Percentiles rank a stretch among this genome's conserved stretches.
Evolutionary conservation across 2,797 vertebrate genomes (phyloP).

Genomic region (Eutrigla gurnardus): DNA sequence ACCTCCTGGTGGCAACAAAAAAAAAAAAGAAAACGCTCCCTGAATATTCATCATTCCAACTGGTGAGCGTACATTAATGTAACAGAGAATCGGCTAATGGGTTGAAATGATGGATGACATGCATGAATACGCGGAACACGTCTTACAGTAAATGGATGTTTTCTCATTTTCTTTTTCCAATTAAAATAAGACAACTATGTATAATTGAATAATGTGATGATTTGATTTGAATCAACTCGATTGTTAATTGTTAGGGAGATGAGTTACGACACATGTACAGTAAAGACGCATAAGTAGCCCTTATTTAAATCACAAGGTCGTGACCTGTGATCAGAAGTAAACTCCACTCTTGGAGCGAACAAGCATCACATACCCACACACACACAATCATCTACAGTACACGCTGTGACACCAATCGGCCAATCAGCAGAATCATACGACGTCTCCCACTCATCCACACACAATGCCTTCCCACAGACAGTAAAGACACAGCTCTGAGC

Average conservation of each 20-base stretch:
- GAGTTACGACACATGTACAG: constrained; percentile 11
- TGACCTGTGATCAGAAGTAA: constrained; percentile 79
- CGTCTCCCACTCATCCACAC: constrained; percentile 34
- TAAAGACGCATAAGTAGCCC: constrained; percentile 74
- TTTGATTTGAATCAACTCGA: neutral
- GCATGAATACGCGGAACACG: constrained; percentile 50
- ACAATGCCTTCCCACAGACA: constrained; percentile 34
- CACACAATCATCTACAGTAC: constrained; percentile 24
- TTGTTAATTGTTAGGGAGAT: constrained; percentile 7
- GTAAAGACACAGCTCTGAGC: constrained; percentile 66
- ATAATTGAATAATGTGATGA: constrained; percentile 23
- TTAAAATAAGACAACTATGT: constrained; percentile 29
- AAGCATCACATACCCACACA: constrained; percentile 40
- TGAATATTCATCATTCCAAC: constrained; percentile 68
- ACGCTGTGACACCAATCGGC: constrained; percentile 36
- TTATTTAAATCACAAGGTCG: constrained; percentile 80
- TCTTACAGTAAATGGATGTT: constrained; percentile 47
- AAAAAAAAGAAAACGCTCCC: constrained; percentile 25
- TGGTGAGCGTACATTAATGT: constrained; percentile 49
- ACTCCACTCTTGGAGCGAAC: constrained; percentile 78
- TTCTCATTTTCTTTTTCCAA: constrained; percentile 36
- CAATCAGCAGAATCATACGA: constrained; percentile 49
- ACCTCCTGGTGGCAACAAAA: constrained; percentile 48
- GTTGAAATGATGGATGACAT: constrained; percentile 60
- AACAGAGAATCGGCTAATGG: constrained; percentile 42